phyloP scores from a whole-genome alignment of 2,113 vertebrate species.

The Acanthochromis polyacanthus region DNA sequence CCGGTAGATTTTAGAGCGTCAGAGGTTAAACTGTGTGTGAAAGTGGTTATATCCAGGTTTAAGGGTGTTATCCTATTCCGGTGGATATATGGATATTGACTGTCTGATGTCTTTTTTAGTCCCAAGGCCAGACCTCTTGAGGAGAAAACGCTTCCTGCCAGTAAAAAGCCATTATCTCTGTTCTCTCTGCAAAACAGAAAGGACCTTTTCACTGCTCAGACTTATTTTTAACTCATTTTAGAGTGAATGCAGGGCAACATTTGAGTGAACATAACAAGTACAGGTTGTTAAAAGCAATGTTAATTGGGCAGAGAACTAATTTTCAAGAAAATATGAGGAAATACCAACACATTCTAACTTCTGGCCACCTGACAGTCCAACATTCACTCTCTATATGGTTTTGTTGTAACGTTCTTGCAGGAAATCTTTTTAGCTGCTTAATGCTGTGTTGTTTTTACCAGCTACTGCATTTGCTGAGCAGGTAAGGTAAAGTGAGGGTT shows the following conservation, averaged over 20 bases:
- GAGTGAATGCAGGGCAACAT: slow-evolving; percentile 22
- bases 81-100: slow-evolving; percentile 48
- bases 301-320: too few species aligned
- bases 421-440: not conserved
- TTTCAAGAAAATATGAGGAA: too few species aligned
- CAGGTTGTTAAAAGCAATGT: not conserved
- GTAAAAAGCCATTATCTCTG: slow-evolving; percentile 63
- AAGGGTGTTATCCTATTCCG: slow-evolving; percentile 44
- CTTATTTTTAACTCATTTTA: slow-evolving; percentile 56
- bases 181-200: slow-evolving; percentile 39
- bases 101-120: slow-evolving; percentile 57
- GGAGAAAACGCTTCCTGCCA: slow-evolving; percentile 47
- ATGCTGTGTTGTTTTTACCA: not conserved
- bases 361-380: not conserved
- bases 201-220: slow-evolving; percentile 27
- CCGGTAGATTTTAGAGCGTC: slow-evolving; percentile 17
- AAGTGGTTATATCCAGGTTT: slow-evolving; percentile 38
- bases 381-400: not conserved
- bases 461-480: not conserved
- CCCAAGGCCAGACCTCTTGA: slow-evolving; percentile 51
- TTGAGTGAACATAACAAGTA: slow-evolving; percentile 1
- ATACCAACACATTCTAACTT: not conserved
- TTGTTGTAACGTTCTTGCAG: not conserved
- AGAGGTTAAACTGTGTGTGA: slow-evolving; percentile 42
- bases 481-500: not conserved